These are phyloP conservation scores for Mercenaria mercenaria DNA, from an alignment of 1,140 invertebrate species.

Conservation along the genomic window DNA sequence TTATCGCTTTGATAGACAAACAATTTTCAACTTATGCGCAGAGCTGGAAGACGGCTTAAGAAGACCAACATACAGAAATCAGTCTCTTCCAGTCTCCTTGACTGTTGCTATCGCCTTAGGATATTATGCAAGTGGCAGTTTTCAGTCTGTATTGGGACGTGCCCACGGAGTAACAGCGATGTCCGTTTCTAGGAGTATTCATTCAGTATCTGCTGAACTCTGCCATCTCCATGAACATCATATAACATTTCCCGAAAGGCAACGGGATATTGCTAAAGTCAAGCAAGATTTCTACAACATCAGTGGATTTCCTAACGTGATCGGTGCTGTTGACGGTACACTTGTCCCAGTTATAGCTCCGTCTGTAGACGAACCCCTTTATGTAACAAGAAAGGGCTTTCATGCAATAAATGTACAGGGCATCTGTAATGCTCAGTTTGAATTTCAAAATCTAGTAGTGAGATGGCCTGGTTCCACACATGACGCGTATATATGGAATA, in stretches of 20 bases:
- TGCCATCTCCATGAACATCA: no score
- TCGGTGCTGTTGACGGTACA: conserved; percentile 20
- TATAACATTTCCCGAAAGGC: no score
- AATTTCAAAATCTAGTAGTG: not conserved
- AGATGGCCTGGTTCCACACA: not conserved
- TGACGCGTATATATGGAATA: conserved; percentile 1
- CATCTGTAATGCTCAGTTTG: not conserved
- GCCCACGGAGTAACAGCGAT: not conserved
- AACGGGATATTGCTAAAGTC: no score
- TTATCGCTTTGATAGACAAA: not conserved
- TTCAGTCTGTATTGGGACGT: not conserved
- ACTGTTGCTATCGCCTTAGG: not conserved
- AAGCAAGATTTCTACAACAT: not conserved
- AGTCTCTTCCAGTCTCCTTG: not conserved
- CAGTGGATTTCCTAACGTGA: not conserved
- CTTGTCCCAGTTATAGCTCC: conserved; percentile 3
- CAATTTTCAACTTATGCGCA: not conserved
- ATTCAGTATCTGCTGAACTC: not conserved
- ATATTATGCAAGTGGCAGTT: conserved; percentile 1
- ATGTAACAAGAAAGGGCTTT: conserved; percentile 25
- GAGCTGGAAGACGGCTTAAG: not conserved
- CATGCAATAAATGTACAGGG: conserved; percentile 50
- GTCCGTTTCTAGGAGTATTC: not conserved
- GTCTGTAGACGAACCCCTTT: not conserved
- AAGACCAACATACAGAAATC: not conserved